Conservation (phyloP, 2,888 invertebrate species). For the Drosophila pegasa region DNA sequence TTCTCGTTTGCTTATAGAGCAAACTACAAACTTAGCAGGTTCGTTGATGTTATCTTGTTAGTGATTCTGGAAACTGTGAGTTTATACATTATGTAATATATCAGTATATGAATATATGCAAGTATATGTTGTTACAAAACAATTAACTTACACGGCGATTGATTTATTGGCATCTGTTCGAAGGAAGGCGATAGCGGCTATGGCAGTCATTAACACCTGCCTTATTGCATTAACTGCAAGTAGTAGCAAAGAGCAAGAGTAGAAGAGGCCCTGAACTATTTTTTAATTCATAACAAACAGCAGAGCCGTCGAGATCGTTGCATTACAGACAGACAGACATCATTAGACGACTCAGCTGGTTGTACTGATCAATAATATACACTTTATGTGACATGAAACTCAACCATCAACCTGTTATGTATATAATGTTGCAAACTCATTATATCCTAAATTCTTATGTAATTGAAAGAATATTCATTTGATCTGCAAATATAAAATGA, state of each 20-base stretch:
- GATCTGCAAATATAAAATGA: no score
- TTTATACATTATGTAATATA: background rate
- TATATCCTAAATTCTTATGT: no score
- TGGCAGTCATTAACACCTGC: background rate
- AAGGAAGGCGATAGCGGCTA: background rate
- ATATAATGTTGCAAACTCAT: no score
- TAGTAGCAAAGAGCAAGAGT: background rate
- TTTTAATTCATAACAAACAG: no score
- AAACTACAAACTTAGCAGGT: background rate
- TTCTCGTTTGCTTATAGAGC: slow-evolving; percentile 17
- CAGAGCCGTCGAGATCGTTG: no score
- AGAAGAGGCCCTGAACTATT: no score
- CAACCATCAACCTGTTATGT: no score
- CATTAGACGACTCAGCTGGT: no score
- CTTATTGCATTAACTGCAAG: background rate
- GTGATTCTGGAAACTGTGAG: slow-evolving; percentile 3
- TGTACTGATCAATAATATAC: no score
- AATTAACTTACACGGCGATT: background rate
- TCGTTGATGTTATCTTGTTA: slow-evolving; percentile 10
- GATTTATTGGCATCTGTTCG: background rate
- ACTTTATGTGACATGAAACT: no score
- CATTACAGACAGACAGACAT: no score
- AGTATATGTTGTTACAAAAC: background rate
- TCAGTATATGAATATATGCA: slow-evolving; percentile 5
- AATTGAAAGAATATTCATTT: no score